phyloP scores from a whole-genome alignment of 2,888 invertebrate species.

The Orchesella flavescens region DNA sequence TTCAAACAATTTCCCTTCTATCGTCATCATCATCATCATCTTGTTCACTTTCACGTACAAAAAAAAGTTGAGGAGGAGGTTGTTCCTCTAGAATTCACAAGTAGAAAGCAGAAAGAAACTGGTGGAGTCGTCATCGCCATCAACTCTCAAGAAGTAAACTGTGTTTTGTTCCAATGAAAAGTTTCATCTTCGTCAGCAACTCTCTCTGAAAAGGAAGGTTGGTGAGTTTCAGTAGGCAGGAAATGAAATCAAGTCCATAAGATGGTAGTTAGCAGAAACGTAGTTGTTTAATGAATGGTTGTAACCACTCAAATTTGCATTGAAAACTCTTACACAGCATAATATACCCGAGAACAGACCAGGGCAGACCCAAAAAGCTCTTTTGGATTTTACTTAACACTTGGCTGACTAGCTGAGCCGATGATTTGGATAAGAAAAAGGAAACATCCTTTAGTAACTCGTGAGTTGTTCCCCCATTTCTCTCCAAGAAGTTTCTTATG shows the following conservation, averaged over 20 bases:
- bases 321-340: constrained; percentile 45
- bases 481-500: too few relatives aligned
- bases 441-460: too few relatives aligned
- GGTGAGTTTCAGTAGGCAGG: constrained; percentile 13
- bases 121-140: too few relatives aligned
- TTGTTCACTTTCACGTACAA: too few relatives aligned
- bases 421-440: neutral
- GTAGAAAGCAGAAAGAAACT: too few relatives aligned
- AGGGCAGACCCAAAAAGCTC: too few relatives aligned
- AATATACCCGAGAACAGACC: constrained; percentile 6
- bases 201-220: neutral
- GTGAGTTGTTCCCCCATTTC: too few relatives aligned
- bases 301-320: constrained; percentile 52
- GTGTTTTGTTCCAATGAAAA: constrained; percentile 13
- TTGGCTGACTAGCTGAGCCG: constrained; percentile 38
- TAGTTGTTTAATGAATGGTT: constrained; percentile 49
- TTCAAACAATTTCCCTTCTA: constrained; percentile 32
- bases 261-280: constrained; percentile 27
- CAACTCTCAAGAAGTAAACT: constrained; percentile 23
- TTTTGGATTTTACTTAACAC: constrained; percentile 49
- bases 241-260: constrained; percentile 35
- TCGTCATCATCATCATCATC: too few relatives aligned
- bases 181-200: constrained; percentile 39
- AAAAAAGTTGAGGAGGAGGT: neutral
- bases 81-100: constrained; percentile 25